These are phyloP conservation scores for Chironomus tentans DNA, from an alignment of 2,888 invertebrate genomes.

Conservation along the genomic window DNA sequence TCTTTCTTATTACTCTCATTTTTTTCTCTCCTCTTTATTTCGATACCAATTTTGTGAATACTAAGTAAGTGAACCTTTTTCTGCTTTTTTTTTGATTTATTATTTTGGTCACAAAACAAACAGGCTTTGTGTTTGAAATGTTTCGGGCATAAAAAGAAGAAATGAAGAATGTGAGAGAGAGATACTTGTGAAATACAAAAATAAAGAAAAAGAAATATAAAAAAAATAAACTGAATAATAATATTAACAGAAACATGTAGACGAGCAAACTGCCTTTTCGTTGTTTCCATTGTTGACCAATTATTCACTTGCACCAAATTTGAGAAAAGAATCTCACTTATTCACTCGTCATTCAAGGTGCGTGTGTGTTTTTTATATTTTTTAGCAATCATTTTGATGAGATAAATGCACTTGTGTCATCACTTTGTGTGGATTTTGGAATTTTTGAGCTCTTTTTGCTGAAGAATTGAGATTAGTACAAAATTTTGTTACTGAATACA, in stretches of 20 bases:
- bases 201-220: neutral
- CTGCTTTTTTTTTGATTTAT: slow-evolving; percentile 18
- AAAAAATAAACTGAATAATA: neutral
- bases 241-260: neutral
- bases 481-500: too few species aligned
- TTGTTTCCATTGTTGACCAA: slow-evolving; percentile 18
- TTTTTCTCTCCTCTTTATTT: neutral
- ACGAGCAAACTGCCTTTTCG: slow-evolving; percentile 7
- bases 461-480: too few species aligned
- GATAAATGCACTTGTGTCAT: too few species aligned
- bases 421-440: too few species aligned
- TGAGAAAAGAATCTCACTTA: neutral
- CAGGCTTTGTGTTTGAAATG: neutral
- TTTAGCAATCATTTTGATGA: too few species aligned
- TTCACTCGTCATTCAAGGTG: neutral
- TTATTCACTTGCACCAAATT: neutral
- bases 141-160: neutral
- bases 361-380: too few species aligned
- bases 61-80: neutral
- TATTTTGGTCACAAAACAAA: slow-evolving; percentile 22
- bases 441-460: too few species aligned
- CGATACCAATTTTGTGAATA: slow-evolving; percentile 4
- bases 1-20: neutral
- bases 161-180: neutral
- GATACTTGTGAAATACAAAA: neutral